Conservation (phyloP, 2,797 vertebrate species). For the Cetoscarus ocellatus region DNA sequence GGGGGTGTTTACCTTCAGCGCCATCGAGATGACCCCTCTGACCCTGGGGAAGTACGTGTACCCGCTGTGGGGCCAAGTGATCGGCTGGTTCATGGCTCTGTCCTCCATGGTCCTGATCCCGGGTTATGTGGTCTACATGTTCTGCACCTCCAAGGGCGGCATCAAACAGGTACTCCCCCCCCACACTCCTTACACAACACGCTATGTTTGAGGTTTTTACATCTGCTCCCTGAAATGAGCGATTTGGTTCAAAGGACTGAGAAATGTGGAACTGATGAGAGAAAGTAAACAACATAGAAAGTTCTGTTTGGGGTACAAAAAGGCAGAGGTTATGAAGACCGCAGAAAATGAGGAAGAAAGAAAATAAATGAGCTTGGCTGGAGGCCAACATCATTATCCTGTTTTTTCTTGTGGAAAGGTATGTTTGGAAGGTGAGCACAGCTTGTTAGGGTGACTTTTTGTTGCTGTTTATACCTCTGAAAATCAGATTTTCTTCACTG, state of each 20-base stretch:
- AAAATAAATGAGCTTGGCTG: not conserved
- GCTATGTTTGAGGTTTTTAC: not conserved
- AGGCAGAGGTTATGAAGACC: not conserved
- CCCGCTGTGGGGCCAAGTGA: constrained; percentile 90
- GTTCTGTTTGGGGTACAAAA: not conserved
- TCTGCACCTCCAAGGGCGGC: constrained; percentile 85
- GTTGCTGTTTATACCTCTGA: not conserved
- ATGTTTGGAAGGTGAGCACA: constrained; percentile 6
- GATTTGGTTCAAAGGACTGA: not conserved
- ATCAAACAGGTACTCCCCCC: constrained; percentile 78
- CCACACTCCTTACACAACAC: not conserved
- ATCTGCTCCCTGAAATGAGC: not conserved
- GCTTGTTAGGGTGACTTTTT: not conserved
- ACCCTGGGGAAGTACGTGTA: constrained; percentile 90
- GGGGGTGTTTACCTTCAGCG: constrained; percentile 94
- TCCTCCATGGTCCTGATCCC: constrained; percentile 93
- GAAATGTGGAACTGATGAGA: not conserved
- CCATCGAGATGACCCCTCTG: constrained; percentile 92
- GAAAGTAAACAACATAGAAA: not conserved
- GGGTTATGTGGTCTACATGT: constrained; percentile 88
- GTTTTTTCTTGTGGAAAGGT: not conserved
- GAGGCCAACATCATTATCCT: constrained; percentile 5
- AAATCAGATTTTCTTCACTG: not conserved
- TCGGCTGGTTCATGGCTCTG: constrained; percentile 92
- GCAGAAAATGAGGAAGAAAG: not conserved